phyloP scores from a whole-genome alignment of 2,888 invertebrate species.

The Tanypteryx hageni region DNA sequence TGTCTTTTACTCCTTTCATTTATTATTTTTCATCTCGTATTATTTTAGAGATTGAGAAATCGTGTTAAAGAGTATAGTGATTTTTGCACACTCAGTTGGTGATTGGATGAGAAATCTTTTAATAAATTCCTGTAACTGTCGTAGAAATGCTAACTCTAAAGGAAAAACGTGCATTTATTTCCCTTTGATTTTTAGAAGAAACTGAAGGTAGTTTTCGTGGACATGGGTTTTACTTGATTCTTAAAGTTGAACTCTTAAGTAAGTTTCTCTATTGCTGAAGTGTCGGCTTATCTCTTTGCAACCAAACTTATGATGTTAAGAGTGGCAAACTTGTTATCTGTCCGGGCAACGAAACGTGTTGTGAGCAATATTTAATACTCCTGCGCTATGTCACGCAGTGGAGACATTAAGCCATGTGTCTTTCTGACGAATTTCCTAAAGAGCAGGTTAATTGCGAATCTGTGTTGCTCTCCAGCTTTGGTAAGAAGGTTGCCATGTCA shows the following conservation, averaged over 20 bases:
- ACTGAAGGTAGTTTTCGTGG: no score
- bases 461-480: neutral
- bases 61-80: no score
- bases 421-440: neutral
- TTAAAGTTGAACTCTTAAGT: neutral
- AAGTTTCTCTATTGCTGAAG: neutral
- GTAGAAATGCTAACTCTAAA: no score
- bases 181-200: no score
- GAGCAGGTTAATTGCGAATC: neutral
- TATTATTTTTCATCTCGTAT: no score
- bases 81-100: no score
- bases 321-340: neutral
- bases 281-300: neutral
- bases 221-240: no score
- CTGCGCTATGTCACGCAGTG: neutral
- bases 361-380: constrained; percentile 1
- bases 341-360: neutral
- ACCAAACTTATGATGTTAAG: neutral
- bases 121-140: no score
- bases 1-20: no score
- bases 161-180: no score
- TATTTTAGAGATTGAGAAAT: no score
- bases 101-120: no score
- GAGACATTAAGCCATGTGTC: constrained; percentile 8
- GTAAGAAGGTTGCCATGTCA: neutral